Evolutionary conservation across 1,140 invertebrate species (phyloP).

Genomic region (Drosophila cardini): DNA sequence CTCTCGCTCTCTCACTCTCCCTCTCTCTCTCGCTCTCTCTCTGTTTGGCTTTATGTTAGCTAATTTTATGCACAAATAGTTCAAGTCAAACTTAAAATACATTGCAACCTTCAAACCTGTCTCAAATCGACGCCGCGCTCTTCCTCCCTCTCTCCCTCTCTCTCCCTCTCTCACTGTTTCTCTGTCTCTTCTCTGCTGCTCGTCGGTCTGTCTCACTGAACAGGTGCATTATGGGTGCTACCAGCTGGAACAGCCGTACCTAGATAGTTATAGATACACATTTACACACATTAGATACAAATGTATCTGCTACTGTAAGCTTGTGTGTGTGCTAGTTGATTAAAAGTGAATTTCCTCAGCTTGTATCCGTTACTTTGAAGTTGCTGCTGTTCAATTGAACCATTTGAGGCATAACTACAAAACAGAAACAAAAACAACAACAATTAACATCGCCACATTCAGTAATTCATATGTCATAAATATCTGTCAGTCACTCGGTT

Average conservation of each 20-base stretch:
- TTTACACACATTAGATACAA: constrained; percentile 21
- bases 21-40: not conserved
- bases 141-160: not conserved
- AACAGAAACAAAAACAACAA: constrained; percentile 38
- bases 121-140: not conserved
- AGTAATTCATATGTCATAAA: constrained; percentile 82
- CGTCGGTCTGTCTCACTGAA: not conserved
- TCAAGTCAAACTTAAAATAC: constrained; percentile 74
- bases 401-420: constrained; percentile 62
- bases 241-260: constrained; percentile 20
- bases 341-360: constrained; percentile 45
- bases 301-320: constrained; percentile 44
- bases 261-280: constrained; percentile 9
- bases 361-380: constrained; percentile 73
- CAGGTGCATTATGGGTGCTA: constrained; percentile 31
- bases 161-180: not conserved
- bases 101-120: constrained; percentile 41
- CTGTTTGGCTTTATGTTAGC: constrained; percentile 2
- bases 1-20: not conserved
- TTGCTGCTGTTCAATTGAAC: constrained; percentile 68
- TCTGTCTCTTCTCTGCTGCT: not conserved
- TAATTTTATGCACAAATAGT: constrained; percentile 78
- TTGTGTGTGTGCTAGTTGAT: not conserved
- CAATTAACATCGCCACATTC: constrained; percentile 64
- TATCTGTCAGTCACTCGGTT: constrained; percentile 68